Conservation (phyloP, 2,797 vertebrate genomes). For the Emys orbicularis region DNA sequence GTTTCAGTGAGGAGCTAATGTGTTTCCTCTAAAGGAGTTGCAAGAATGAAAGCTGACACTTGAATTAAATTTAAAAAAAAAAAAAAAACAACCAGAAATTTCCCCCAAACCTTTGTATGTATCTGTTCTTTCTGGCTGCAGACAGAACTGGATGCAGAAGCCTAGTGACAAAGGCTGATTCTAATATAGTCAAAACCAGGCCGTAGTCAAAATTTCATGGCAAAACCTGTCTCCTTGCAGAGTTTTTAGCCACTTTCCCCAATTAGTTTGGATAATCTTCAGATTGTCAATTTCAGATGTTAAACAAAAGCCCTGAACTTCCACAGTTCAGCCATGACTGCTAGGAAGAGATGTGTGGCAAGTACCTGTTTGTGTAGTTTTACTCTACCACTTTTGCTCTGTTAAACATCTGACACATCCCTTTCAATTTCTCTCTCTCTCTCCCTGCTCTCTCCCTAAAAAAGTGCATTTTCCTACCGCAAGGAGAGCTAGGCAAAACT, state of each 20-base stretch:
- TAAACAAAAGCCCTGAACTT: neutral
- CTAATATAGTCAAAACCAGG: neutral
- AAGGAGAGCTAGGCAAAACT: constrained; percentile 48
- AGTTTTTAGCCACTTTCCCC: neutral
- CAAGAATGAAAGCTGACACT: neutral
- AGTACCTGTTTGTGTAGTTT: neutral
- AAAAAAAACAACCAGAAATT: neutral
- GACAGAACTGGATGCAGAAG: neutral
- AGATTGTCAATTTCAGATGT: neutral
- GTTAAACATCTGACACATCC: neutral
- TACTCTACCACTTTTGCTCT: neutral
- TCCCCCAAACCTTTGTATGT: accelerated
- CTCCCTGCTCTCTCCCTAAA: neutral
- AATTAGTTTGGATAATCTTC: neutral
- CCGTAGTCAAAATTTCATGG: neutral
- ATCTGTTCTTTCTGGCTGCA: neutral
- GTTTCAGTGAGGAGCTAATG: neutral
- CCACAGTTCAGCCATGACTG: accelerated
- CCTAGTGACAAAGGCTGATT: neutral
- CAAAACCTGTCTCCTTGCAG: neutral
- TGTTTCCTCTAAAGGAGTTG: neutral
- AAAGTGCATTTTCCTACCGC: constrained; percentile 35
- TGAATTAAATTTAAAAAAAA: neutral
- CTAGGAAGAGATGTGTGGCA: accelerated
- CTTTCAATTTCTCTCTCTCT: neutral